A percentile compares a stretch with the other conserved stretches of the same genome.
Conservation (phyloP, 2,113 vertebrate genomes). For the Eubucco bourcierii region DNA sequence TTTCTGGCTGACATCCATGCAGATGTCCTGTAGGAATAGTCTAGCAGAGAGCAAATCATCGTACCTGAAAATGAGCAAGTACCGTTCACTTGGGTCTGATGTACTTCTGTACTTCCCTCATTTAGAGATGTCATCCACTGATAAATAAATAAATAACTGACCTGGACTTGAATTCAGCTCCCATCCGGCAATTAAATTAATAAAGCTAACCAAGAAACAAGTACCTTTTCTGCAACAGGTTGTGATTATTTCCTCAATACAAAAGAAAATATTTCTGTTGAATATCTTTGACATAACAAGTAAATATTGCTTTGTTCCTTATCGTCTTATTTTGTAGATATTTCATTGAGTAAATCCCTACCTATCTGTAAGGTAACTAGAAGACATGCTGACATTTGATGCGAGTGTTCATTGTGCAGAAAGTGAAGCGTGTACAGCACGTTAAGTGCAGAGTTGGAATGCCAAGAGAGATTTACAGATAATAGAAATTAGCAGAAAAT, state of each 20-base stretch:
- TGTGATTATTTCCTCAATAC: background rate
- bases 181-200: background rate
- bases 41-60: background rate
- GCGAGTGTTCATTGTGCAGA: background rate
- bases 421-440: background rate
- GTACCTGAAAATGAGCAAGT: background rate
- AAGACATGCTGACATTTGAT: conserved; percentile 19
- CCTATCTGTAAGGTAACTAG: conserved; percentile 3
- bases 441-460: background rate
- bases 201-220: background rate
- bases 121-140: background rate
- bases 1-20: background rate
- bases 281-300: background rate
- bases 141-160: background rate
- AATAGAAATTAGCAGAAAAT: conserved; percentile 54
- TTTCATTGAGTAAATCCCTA: conserved; percentile 2
- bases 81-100: background rate
- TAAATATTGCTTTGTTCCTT: background rate
- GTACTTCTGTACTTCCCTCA: background rate
- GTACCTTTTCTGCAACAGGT: background rate
- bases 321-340: background rate
- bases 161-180: background rate
- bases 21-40: background rate
- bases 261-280: background rate
- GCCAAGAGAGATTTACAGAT: conserved; percentile 52